Evolutionary conservation across 2,797 vertebrate genomes (phyloP).

Genomic region (Halcyon chelicuti): DNA sequence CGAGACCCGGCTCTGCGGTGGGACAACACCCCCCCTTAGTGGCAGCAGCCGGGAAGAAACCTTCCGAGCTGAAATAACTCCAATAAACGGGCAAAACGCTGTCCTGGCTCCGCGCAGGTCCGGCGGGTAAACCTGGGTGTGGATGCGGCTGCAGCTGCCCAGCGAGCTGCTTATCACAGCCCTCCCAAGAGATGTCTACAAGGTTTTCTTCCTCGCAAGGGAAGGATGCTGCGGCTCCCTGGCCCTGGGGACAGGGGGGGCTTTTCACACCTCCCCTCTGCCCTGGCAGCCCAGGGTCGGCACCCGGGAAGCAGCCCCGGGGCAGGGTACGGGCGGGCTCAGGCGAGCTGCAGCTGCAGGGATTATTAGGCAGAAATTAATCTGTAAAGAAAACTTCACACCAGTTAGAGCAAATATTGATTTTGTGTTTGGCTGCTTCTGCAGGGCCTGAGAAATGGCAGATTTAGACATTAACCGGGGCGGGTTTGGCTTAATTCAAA

Average conservation of each 20-base stretch:
- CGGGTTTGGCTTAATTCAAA: slow-evolving; percentile 30
- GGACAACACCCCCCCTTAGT: slow-evolving; percentile 48
- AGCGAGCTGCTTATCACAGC: fast-evolving
- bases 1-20: neutral
- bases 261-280: neutral
- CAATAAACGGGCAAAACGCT: fast-evolving
- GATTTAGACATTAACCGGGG: neutral
- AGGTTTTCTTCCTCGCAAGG: fast-evolving
- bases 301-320: fast-evolving
- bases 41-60: neutral
- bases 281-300: fast-evolving
- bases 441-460: neutral
- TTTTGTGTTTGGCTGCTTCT: slow-evolving; percentile 28
- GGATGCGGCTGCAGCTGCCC: neutral
- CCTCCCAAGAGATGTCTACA: no score
- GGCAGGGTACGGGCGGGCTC: neutral
- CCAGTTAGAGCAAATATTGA: slow-evolving; percentile 15
- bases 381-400: slow-evolving; percentile 22
- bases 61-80: neutral
- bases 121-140: fast-evolving
- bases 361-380: slow-evolving; percentile 4
- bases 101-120: neutral
- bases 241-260: neutral
- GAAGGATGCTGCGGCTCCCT: neutral
- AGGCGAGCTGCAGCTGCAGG: neutral